Conservation (phyloP, 2,113 vertebrate genomes). For the Cochlearius cochlearius region DNA sequence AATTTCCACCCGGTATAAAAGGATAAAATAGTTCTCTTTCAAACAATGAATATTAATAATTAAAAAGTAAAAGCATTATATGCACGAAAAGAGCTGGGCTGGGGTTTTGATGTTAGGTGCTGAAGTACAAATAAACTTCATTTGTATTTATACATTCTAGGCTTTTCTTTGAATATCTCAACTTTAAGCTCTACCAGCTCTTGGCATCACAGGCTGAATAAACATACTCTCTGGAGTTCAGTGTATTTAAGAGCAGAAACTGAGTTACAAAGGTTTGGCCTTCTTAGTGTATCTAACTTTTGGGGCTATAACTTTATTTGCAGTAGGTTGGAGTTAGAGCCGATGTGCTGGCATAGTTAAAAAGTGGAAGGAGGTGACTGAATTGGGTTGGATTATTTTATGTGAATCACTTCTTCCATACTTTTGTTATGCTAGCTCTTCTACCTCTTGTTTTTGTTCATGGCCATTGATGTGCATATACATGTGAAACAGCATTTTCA, state of each 20-base stretch:
- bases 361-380: background rate
- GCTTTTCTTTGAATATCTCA: background rate
- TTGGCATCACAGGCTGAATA: constrained; percentile 12
- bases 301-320: background rate
- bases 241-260: constrained; percentile 41
- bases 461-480: background rate
- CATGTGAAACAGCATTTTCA: constrained; percentile 15
- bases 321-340: background rate
- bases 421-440: constrained; percentile 14
- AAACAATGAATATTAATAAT: background rate
- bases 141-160: background rate
- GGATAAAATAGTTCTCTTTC: background rate
- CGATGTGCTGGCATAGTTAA: background rate
- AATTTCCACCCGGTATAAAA: background rate
- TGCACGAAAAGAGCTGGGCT: background rate
- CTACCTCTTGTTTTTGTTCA: constrained; percentile 1
- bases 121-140: background rate
- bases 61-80: background rate
- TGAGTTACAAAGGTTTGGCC: background rate
- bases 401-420: background rate
- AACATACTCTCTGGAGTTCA: background rate
- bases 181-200: background rate
- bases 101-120: background rate
- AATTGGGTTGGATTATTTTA: background rate
- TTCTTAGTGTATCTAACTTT: background rate